Evolutionary conservation across 2,113 vertebrate species (phyloP).

Genomic region (Alces alces): DNA sequence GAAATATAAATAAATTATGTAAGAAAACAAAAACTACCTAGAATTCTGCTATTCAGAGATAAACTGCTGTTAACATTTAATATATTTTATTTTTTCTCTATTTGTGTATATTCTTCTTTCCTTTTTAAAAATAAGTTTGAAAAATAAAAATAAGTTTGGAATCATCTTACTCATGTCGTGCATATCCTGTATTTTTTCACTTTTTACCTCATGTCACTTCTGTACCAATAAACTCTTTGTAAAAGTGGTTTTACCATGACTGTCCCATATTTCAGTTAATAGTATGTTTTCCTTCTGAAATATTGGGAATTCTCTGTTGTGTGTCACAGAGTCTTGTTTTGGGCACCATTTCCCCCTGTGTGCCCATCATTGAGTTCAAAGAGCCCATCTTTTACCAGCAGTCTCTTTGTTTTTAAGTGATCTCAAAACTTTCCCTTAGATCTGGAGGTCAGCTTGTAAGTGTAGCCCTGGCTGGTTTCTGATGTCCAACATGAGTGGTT

Average conservation of each 20-base stretch:
- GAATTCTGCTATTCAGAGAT: background rate
- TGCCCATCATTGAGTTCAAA: background rate
- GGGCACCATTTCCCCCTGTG: background rate
- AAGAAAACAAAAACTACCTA: background rate
- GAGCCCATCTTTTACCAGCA: background rate
- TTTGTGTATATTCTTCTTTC: background rate
- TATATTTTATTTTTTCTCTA: background rate
- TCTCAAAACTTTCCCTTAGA: background rate
- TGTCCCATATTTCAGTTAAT: background rate
- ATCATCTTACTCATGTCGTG: background rate
- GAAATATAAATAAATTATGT: background rate
- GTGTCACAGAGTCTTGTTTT: background rate
- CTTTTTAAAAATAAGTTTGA: background rate
- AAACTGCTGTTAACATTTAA: background rate
- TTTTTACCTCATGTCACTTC: background rate
- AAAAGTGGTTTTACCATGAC: background rate
- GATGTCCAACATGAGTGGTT: accelerated
- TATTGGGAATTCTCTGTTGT: background rate
- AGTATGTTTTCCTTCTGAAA: background rate
- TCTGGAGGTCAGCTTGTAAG: background rate
- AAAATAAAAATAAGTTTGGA: background rate
- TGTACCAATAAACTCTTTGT: background rate
- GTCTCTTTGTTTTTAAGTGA: background rate
- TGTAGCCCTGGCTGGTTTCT: background rate
- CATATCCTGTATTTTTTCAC: background rate